phyloP scores from a whole-genome alignment of 2,113 vertebrate species.

The Ptyas mucosa region DNA sequence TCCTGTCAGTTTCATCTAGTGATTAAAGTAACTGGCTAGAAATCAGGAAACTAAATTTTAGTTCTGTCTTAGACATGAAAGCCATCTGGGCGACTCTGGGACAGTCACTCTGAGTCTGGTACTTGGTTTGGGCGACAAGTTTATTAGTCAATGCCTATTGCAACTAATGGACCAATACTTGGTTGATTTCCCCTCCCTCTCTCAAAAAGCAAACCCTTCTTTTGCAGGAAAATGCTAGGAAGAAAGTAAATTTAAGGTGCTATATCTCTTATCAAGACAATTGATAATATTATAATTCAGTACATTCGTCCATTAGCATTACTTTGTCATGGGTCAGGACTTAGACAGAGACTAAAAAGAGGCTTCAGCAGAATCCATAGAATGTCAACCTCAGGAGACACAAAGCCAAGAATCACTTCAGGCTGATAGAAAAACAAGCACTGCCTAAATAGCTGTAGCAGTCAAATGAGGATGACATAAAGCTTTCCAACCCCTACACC shows the following conservation, averaged over 20 bases:
- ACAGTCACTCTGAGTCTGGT: not conserved
- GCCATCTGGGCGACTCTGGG: not conserved
- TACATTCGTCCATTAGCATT: not conserved
- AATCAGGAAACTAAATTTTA: not conserved
- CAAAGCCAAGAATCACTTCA: not conserved
- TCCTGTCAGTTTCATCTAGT: no score
- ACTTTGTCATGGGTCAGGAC: not conserved
- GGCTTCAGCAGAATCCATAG: not conserved
- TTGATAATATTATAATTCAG: not conserved
- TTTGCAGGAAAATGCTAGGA: not conserved
- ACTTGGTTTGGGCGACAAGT: not conserved
- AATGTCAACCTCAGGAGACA: not conserved
- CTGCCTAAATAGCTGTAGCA: not conserved
- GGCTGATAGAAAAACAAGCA: not conserved
- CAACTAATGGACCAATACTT: not conserved
- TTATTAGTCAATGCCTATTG: not conserved
- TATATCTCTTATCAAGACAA: not conserved
- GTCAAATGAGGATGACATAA: not conserved
- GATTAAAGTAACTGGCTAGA: no score
- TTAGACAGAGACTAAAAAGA: not conserved
- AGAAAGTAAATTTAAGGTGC: not conserved
- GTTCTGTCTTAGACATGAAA: not conserved
- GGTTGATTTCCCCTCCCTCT: not conserved
- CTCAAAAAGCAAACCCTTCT: not conserved
- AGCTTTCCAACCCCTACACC: not conserved